These are phyloP conservation scores for Zhengitettix transpicula DNA, from an alignment of 2,888 invertebrate genomes.

Conservation along the genomic window DNA sequence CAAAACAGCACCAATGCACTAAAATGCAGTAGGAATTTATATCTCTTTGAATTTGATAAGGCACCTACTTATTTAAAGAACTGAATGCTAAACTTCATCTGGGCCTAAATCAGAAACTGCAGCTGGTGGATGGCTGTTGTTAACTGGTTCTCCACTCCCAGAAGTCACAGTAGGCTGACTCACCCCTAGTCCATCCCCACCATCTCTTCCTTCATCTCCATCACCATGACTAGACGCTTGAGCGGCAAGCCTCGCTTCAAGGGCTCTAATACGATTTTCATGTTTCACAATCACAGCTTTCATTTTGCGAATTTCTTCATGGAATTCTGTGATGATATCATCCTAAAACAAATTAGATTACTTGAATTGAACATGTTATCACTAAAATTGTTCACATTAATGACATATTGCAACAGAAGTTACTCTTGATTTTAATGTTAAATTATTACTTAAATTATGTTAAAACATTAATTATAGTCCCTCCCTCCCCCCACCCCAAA, in stretches of 20 bases:
- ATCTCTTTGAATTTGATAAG: too few relatives aligned
- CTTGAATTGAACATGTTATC: background rate
- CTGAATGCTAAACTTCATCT: constrained; percentile 21
- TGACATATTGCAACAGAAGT: background rate
- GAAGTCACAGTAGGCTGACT: constrained; percentile 7
- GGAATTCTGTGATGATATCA: constrained; percentile 64
- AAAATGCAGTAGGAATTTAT: too few relatives aligned
- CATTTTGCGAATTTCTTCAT: constrained; percentile 77
- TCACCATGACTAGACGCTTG: constrained; percentile 4
- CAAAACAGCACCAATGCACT: too few relatives aligned
- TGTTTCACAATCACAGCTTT: constrained; percentile 91
- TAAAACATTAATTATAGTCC: too few relatives aligned
- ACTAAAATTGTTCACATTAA: background rate
- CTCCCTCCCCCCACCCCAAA: too few relatives aligned
- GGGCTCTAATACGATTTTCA: constrained; percentile 67
- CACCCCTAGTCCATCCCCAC: constrained; percentile 11
- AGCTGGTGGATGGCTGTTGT: constrained; percentile 13
- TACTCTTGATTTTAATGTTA: too few relatives aligned
- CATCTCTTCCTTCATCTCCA: constrained; percentile 11
- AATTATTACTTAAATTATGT: too few relatives aligned
- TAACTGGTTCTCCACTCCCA: constrained; percentile 8
- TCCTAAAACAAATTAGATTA: constrained; percentile 29
- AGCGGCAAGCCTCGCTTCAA: constrained; percentile 37
- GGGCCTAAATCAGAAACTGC: constrained; percentile 19
- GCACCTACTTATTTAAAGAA: background rate